Percentiles rank a stretch among this genome's conserved stretches.
These are phyloP conservation scores for Scartelaos histophorus DNA, from an alignment of 2,113 vertebrate species.

Conservation along the genomic window DNA sequence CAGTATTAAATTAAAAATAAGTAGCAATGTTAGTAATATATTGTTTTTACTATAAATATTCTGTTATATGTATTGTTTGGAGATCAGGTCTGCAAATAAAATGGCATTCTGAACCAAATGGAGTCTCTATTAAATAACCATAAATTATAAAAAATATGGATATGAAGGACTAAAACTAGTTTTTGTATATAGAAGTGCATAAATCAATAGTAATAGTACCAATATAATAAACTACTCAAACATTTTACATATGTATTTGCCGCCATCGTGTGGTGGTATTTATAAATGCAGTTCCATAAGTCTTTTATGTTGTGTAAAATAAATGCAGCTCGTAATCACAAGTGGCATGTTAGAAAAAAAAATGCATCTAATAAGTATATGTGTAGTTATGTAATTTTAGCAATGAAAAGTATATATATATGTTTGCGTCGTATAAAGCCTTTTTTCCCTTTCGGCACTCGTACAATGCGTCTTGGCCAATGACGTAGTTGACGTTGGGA, in stretches of 20 bases:
- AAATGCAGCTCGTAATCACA: neutral
- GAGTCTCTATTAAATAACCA: too few relatives aligned
- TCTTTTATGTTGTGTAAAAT: neutral
- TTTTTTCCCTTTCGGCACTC: conserved; percentile 37
- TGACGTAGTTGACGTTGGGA: conserved; percentile 54
- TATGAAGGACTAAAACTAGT: too few relatives aligned
- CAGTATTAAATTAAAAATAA: too few relatives aligned
- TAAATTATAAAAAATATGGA: neutral
- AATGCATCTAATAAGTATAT: neutral
- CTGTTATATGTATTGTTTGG: too few relatives aligned
- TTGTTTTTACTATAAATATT: too few relatives aligned
- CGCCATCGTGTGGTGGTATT: conserved; percentile 44
- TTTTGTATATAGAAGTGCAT: neutral
- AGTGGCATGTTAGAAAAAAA: neutral
- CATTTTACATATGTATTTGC: conserved; percentile 21
- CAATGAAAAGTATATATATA: neutral
- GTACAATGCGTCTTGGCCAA: conserved; percentile 10
- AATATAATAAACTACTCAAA: neutral
- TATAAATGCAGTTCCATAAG: too few relatives aligned
- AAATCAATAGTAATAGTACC: neutral
- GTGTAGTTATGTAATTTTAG: neutral
- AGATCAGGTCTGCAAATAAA: too few relatives aligned
- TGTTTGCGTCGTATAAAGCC: neutral
- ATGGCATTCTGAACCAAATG: too few relatives aligned
- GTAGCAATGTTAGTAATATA: too few relatives aligned